Base-by-base conservation (phyloP, 2,113 vertebrate genomes). In the Ranitomeya variabilis region DNA sequence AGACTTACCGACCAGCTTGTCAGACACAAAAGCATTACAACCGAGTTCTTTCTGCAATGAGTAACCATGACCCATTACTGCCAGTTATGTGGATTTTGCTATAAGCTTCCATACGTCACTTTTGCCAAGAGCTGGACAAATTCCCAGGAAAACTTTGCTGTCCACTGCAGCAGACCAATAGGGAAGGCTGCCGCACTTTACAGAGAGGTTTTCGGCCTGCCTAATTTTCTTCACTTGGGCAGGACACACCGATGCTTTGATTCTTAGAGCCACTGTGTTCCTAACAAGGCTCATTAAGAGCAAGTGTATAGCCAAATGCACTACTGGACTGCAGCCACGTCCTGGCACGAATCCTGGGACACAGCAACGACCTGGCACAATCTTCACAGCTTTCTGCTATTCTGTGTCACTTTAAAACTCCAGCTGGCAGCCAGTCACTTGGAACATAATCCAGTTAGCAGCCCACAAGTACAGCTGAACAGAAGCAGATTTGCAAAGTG, bases 341-440 rank as follows among this genome's bases (percentile, higher is more conserved):
- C 86, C 45, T 88, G 87, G 87, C 87, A 88, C 74, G 9, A 23
- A 77, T 88, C 69, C 87, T 88, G 69, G 87, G 51, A 88, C 87
- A 88, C 87, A 77, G 81, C 80, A 59, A 66, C 66, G 37, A 62
- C 69, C 80, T 88, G 87, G 87, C 87, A 66, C 45, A 66, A 51
- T 31, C 71, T 55, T 78, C 59, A 55, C 45, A 66, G 37, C n/a
- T 21, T 78, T 87, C 26, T 37, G 78, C 54, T 88, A 15, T 88
- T 82, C 55, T 80, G 60, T 83, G 80, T 77, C 87, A 77, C 71
- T 88, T 88, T 83, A 82, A 88, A 64, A 88, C 64, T 79, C 86
- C 86, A 88, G 79, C 79, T 88, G 86, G 86, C 86, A 73, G 8
- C 54, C 80, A 73, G 9, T 88, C 55, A 88, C 51, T 82, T 88